Conservation (phyloP, 2,797 vertebrate species). For the Gallirallus australis region DNA sequence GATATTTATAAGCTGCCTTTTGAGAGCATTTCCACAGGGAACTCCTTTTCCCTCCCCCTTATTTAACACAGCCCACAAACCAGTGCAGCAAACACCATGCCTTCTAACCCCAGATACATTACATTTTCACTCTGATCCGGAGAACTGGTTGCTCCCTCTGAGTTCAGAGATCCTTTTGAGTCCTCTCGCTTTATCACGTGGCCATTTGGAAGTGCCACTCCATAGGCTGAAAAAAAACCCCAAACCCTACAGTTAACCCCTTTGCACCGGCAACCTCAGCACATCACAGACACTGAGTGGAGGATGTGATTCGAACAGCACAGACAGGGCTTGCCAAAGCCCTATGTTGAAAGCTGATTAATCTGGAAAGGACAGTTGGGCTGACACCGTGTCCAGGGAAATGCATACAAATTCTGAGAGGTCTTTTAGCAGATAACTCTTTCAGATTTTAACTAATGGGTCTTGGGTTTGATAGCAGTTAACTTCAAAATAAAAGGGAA, state of each 20-base stretch:
- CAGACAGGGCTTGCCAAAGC: background rate
- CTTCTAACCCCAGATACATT: constrained; percentile 32
- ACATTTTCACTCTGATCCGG: constrained; percentile 79
- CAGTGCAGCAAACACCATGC: background rate
- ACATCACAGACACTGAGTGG: accelerated
- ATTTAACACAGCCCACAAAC: background rate
- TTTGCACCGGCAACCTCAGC: background rate
- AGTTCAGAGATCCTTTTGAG: constrained; percentile 88
- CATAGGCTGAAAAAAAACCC: constrained; percentile 69
- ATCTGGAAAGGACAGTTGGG: background rate
- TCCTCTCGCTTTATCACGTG: constrained; percentile 89
- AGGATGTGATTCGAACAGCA: background rate
- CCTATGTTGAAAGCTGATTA: background rate
- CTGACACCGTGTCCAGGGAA: background rate
- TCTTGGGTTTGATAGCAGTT: background rate
- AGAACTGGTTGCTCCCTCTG: constrained; percentile 79
- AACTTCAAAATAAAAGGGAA: background rate
- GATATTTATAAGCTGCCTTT: background rate
- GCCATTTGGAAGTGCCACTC: constrained; percentile 83
- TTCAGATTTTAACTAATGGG: background rate
- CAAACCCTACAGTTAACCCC: background rate
- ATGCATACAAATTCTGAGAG: background rate
- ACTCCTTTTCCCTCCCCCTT: background rate
- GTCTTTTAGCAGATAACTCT: background rate
- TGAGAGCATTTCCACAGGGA: background rate